Conservation (phyloP, 2,888 invertebrate genomes). For the Empis stercorea region DNA sequence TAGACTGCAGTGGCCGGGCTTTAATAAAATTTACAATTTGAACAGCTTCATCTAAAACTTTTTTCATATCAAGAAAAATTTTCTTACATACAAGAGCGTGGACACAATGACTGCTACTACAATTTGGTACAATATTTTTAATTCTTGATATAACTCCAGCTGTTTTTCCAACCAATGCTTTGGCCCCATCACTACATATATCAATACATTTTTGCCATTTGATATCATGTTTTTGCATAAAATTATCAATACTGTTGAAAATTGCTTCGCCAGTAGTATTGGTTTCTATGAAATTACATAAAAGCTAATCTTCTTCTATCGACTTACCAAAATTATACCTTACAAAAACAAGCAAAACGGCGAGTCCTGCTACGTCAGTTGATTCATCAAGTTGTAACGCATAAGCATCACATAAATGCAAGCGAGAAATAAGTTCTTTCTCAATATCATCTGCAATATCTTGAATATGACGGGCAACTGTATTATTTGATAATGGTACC, state of each 20-base stretch:
- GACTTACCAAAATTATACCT: neutral
- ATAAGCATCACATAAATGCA: constrained; percentile 4
- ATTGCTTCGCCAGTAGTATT: constrained; percentile 6
- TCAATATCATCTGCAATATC: constrained; percentile 6
- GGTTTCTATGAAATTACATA: constrained; percentile 6
- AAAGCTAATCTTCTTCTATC: constrained; percentile 8
- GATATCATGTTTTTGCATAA: constrained; percentile 6
- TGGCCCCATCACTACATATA: constrained; percentile 7
- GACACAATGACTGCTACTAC: constrained; percentile 8
- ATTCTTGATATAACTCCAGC: constrained; percentile 5
- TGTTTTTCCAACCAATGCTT: constrained; percentile 5
- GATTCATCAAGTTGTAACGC: constrained; percentile 5
- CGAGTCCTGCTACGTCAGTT: constrained; percentile 7
- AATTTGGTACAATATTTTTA: constrained; percentile 7
- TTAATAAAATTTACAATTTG: constrained; percentile 7
- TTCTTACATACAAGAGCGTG: constrained; percentile 5
- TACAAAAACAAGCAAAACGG: too few species aligned
- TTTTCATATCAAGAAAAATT: constrained; percentile 4
- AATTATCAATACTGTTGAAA: constrained; percentile 7
- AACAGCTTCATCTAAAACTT: constrained; percentile 6
- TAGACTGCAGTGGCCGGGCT: neutral
- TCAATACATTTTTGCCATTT: constrained; percentile 6
- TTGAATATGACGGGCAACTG: constrained; percentile 1
- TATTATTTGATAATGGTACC: neutral
- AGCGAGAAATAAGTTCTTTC: constrained; percentile 6